Conservation (phyloP, 2,113 vertebrate genomes). For the Chloebia gouldiae region DNA sequence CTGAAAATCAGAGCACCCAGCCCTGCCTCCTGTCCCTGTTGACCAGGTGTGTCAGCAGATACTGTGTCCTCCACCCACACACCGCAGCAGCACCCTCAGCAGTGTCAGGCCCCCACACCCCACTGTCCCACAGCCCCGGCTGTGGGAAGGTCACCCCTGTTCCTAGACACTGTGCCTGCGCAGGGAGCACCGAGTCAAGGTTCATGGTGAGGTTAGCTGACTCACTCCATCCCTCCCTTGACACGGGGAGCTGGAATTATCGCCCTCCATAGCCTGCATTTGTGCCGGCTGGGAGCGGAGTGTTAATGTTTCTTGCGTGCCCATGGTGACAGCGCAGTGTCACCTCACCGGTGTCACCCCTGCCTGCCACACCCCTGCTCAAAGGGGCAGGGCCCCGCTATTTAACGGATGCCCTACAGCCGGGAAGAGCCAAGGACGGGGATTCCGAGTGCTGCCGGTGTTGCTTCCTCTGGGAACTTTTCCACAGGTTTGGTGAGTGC, state of each 20-base stretch:
- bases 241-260: fast-evolving
- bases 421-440: fast-evolving
- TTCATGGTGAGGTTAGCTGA: background rate
- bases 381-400: background rate
- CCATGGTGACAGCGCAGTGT: background rate
- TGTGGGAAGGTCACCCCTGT: background rate
- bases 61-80: fast-evolving
- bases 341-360: background rate
- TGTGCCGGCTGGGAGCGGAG: background rate
- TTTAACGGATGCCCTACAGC: background rate
- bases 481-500: background rate
- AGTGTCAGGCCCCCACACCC: background rate
- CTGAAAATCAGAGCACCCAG: background rate
- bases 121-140: fast-evolving
- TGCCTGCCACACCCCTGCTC: background rate
- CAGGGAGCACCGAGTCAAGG: background rate
- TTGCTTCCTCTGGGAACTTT: background rate
- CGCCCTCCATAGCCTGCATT: background rate
- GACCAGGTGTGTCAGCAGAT: fast-evolving
- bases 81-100: background rate
- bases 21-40: background rate
- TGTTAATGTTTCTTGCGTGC: background rate
- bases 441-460: background rate
- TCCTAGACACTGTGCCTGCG: no score
- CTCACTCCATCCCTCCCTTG: background rate